A percentile compares a stretch with the other conserved stretches of the same genome.
These are phyloP conservation scores for Pharmacophagus antenor DNA, from an alignment of 2,888 invertebrate genomes.

Conservation along the genomic window DNA sequence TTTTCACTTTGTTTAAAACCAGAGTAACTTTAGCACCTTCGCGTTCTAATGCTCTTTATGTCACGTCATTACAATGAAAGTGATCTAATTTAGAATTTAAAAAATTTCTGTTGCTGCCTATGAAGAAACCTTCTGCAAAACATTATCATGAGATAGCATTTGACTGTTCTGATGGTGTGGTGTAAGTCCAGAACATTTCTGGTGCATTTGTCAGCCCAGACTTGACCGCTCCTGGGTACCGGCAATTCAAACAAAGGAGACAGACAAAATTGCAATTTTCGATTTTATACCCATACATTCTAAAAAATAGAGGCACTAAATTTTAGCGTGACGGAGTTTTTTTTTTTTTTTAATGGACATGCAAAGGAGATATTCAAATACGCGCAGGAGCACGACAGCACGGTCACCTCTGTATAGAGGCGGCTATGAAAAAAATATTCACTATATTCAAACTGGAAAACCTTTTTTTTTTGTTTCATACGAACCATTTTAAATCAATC, in stretches of 20 bases:
- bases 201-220: too few species aligned
- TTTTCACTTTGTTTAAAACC: too few species aligned
- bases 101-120: too few species aligned
- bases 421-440: not conserved
- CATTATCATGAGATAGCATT: too few species aligned
- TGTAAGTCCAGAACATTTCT: too few species aligned
- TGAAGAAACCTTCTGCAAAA: too few species aligned
- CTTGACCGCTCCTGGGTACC: too few species aligned
- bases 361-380: not conserved
- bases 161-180: too few species aligned
- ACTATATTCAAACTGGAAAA: not conserved
- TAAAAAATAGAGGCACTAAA: not conserved
- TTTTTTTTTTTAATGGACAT: not conserved
- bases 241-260: not conserved
- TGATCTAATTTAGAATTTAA: too few species aligned
- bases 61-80: too few species aligned
- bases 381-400: not conserved
- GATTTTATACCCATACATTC: not conserved
- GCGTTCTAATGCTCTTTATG: too few species aligned
- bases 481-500: slow-evolving; percentile 1
- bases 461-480: not conserved
- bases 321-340: not conserved
- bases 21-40: too few species aligned
- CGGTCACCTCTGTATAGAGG: not conserved
- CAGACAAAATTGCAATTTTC: not conserved